Conservation (phyloP, 1,140 invertebrate genomes). For the Augochlora pura region DNA sequence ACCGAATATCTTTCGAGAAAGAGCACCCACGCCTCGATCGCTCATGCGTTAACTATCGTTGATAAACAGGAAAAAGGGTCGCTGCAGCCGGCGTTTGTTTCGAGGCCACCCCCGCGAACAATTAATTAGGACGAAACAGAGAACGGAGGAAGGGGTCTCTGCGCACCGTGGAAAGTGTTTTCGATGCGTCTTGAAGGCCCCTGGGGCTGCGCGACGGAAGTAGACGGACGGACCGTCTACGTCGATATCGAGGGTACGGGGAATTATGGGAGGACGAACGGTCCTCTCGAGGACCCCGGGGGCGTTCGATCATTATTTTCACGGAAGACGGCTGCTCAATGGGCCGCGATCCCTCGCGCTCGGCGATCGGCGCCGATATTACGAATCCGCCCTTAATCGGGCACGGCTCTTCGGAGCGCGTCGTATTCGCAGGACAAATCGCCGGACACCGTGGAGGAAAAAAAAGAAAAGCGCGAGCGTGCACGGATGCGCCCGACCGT, state of each 20-base stretch:
- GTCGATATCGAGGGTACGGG: slow-evolving; percentile 48
- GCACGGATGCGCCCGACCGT: neutral
- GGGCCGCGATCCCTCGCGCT: slow-evolving; percentile 60
- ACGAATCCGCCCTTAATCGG: slow-evolving; percentile 64
- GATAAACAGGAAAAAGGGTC: neutral
- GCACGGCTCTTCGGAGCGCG: slow-evolving; percentile 28
- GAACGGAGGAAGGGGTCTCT: neutral
- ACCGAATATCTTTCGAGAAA: no score
- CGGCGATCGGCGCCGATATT: slow-evolving; percentile 60
- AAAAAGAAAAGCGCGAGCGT: neutral
- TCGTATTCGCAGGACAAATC: slow-evolving; percentile 48
- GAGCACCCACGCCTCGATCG: no score
- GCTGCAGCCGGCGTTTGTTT: neutral
- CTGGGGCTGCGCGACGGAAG: slow-evolving; percentile 23
- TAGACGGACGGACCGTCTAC: slow-evolving; percentile 21
- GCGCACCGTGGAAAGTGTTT: slow-evolving; percentile 44
- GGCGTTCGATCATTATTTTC: slow-evolving; percentile 66
- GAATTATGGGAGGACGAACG: slow-evolving; percentile 54
- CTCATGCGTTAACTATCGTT: neutral
- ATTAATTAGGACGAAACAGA: slow-evolving; percentile 33
- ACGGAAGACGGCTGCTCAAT: slow-evolving; percentile 64
- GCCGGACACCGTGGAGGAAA: neutral
- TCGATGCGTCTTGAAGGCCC: slow-evolving; percentile 31
- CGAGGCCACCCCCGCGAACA: neutral
- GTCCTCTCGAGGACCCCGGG: slow-evolving; percentile 49